Conservation (phyloP, 2,113 vertebrate species). For the Zosterops pallidus region DNA sequence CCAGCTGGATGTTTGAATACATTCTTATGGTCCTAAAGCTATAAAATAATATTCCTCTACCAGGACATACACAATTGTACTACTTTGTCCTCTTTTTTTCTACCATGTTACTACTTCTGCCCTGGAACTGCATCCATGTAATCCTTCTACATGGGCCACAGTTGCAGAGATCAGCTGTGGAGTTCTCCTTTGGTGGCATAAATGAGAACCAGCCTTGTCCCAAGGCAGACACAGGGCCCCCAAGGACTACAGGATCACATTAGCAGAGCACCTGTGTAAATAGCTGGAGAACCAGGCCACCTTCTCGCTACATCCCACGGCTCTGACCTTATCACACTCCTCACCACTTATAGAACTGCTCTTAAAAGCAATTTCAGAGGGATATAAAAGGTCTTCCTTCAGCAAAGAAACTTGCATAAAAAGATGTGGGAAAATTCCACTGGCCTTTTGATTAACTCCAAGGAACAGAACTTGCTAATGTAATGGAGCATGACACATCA, state of each 20-base stretch:
- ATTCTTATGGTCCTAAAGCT: background rate
- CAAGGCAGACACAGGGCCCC: background rate
- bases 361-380: background rate
- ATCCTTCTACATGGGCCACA: background rate
- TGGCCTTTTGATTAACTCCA: background rate
- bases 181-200: background rate
- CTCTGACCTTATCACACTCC: background rate
- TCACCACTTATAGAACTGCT: background rate
- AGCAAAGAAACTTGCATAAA: background rate
- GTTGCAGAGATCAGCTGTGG: background rate
- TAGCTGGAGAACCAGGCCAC: background rate
- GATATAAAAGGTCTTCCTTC: background rate
- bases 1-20: background rate
- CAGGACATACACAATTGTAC: background rate
- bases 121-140: background rate
- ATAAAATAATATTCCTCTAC: background rate
- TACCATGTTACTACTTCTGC: fast-evolving
- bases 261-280: background rate
- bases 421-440: background rate
- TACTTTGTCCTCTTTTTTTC: background rate
- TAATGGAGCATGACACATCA: background rate
- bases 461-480: background rate
- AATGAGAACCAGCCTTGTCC: background rate
- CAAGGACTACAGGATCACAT: background rate
- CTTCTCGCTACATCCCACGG: background rate